Percentiles rank a stretch among this genome's conserved stretches.
phyloP scores from a whole-genome alignment of 2,888 invertebrate species.

The Theretra japonica region DNA sequence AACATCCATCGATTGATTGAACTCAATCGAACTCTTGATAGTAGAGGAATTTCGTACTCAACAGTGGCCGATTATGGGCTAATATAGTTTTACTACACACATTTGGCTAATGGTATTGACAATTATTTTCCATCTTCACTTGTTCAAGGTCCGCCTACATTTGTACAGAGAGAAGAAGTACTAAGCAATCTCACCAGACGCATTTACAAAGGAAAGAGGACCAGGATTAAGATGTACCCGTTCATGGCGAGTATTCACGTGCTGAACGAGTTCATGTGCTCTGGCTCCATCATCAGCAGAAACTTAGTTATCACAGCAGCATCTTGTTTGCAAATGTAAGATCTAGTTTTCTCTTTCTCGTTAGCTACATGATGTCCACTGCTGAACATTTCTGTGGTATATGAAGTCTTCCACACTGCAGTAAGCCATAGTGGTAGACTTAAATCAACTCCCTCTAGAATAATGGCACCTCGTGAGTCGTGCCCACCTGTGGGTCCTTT shows the following conservation, averaged over 20 bases:
- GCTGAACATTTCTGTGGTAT: too few relatives aligned
- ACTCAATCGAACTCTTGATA: too few relatives aligned
- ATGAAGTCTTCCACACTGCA: too few relatives aligned
- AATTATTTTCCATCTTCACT: background rate
- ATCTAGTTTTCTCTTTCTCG: background rate
- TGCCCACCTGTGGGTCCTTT: too few relatives aligned
- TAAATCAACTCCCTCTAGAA: too few relatives aligned
- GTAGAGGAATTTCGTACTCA: too few relatives aligned
- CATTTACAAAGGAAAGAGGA: conserved; percentile 44
- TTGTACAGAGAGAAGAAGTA: background rate
- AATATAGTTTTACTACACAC: too few relatives aligned
- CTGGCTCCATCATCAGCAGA: conserved; percentile 53
- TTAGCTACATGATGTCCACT: background rate
- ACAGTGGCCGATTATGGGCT: too few relatives aligned
- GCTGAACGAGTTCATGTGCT: conserved; percentile 47
- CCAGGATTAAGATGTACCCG: conserved; percentile 45
- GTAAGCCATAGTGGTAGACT: too few relatives aligned
- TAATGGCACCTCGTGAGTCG: too few relatives aligned
- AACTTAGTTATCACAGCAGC: conserved; percentile 58
- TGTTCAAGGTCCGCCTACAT: background rate
- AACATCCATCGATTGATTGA: too few relatives aligned
- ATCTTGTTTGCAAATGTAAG: conserved; percentile 59
- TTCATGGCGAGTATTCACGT: conserved; percentile 55
- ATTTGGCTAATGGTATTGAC: too few relatives aligned
- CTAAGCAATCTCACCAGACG: conserved; percentile 42